Percentiles rank a stretch among this genome's conserved stretches.
These are phyloP conservation scores for Mobula birostris DNA, from an alignment of 2,113 vertebrate species.

Conservation along the genomic window DNA sequence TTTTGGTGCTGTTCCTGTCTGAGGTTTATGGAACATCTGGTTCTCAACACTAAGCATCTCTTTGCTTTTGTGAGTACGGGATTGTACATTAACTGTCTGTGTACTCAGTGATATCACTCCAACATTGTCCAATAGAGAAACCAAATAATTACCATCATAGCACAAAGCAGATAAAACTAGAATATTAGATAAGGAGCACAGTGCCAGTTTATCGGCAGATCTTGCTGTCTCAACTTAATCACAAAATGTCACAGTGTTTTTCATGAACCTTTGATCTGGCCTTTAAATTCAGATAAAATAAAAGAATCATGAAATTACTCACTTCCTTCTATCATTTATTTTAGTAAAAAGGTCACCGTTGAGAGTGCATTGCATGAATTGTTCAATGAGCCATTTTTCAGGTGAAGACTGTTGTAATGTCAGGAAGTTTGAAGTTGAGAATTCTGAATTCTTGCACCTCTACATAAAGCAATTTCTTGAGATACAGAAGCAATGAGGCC, in stretches of 20 bases:
- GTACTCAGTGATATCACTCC: conserved; percentile 47
- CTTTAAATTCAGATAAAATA: background rate
- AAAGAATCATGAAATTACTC: background rate
- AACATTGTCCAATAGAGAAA: conserved; percentile 49
- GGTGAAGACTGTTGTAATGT: background rate
- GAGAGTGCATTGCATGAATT: background rate
- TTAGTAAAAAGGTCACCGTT: background rate
- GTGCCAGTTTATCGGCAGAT: conserved; percentile 42
- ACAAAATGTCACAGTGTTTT: background rate
- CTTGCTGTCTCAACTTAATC: conserved; percentile 43
- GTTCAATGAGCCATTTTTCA: background rate
- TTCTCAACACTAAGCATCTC: conserved; percentile 32
- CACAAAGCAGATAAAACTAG: conserved; percentile 47
- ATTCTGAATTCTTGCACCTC: background rate
- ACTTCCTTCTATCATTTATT: background rate
- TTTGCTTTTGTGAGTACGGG: conserved; percentile 35
- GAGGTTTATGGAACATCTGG: conserved; percentile 37
- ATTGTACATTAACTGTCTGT: conserved; percentile 43
- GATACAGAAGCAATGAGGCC: background rate
- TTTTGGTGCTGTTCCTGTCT: conserved; percentile 23
- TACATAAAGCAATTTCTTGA: background rate
- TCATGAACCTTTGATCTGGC: conserved; percentile 25
- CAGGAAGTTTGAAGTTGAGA: background rate
- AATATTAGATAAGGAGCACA: conserved; percentile 42
- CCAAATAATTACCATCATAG: conserved; percentile 50